Base-by-base conservation (phyloP, 2,888 invertebrate species). In the Zaprionus lineosus region DNA sequence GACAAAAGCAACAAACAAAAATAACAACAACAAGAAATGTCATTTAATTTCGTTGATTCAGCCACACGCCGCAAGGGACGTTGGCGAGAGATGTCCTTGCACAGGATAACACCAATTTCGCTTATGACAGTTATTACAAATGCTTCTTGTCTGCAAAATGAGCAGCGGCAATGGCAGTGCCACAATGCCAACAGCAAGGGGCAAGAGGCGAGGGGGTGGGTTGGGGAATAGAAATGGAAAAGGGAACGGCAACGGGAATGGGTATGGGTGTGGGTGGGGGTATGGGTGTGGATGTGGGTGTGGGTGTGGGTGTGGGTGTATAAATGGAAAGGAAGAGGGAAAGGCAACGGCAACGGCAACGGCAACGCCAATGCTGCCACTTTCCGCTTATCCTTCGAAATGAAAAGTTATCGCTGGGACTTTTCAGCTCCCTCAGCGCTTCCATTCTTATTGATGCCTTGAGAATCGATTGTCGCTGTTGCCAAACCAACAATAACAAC, bases 41-140 rank as follows among this genome's bases (percentile, higher is more conserved):
- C 75, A 75, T 75, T 75, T 75, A 75, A 77, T 75, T 75, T 77
- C 62, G 74, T 63, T 67, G 60, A 59, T 66, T 74, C 65, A 33
- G 34, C 51, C 63, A 39, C 29, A 53, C 33, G 61, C 61, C 65
- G 53, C 57, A 50, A 50, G 56, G 43, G 37, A 8, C 31, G 51
- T 44, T 44, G 33, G 44, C 40, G 26, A n/a, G n/a, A n/a, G n/a
- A 52, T 67, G 44, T 60, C 66, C 77, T 61, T 62, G 68, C 66
- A 59, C 78, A 82, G 84, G 72, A 82, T 84, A 77, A 69, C 82
- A 71, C 72, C 84, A 84, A 79, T 79, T 82, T 84, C 66, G 82
- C 82, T 79, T 79, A 79, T 84, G 79, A 84, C 79, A 82, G 82
- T 84, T 84, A 84, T 79, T 84, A 84, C 78, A 84, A 84, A 79